Evolutionary conservation across 2,113 vertebrate genomes (phyloP), one percentile per base, ranked within the genome.

Genomic region (Zapornia atra): DNA sequence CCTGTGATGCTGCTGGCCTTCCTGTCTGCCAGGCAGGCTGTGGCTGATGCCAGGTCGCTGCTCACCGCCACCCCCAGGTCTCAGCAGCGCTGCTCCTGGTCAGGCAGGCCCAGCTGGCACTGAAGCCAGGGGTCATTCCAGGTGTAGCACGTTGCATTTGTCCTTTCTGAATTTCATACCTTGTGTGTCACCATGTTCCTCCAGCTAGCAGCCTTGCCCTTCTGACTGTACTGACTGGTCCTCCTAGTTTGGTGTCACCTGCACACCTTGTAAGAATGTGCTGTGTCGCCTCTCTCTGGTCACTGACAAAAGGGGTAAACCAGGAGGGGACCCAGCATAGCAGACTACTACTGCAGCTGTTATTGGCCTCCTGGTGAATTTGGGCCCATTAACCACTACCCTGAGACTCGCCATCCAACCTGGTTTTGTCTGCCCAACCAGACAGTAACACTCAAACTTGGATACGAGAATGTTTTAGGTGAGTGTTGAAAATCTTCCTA

Each of bases 31-130:
- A 80, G 29, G 12, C 16, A 87, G 72, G 78, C 54, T 61, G 20
- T 65, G 38, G 26, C 31, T 83, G 36, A 6, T 68, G 73, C 24
- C 78, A 68, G 29, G 26, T 14, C 0, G 0, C 68, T 48, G 57
- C 31, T 66, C 15, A 68, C 38, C 22, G 38, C 19, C 15, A 38
- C 31, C 12, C 22, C n/a, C 11, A 83, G 16, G 10, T 84, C 26
- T 78, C 5, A 1, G 70, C 36, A 42, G 33, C 2, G 26, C 56
- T 81, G 25, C 33, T 90, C 69, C 48, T 7, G 3, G 29, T 56
- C 61, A 36, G 22, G 50, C 11, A 57, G 60, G 16, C 16, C 28
- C 11, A 24, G 66, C 1, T 33, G n/a, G 57, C 65, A 44, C 19
- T 57, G 46, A 71, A 63, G 63, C 2, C 48, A 68, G 6, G 24